A percentile compares a stretch with the other conserved stretches of the same genome.
Conservation (phyloP, 2,888 invertebrate genomes). For the Synanthedon tipuliformis region DNA sequence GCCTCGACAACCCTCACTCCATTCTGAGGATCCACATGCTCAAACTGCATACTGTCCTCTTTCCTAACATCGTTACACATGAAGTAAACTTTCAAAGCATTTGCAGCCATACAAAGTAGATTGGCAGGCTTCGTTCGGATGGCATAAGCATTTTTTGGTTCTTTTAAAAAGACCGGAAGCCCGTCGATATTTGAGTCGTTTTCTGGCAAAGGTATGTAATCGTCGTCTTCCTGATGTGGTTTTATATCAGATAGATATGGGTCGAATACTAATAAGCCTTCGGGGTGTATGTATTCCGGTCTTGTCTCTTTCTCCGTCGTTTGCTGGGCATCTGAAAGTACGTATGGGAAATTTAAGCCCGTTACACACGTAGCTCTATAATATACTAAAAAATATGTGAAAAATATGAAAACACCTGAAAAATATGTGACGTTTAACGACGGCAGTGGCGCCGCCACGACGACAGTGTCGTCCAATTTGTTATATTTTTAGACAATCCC, state of each 20-base stretch:
- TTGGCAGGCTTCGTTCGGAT: slow-evolving; percentile 90
- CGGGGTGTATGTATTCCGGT: slow-evolving; percentile 60
- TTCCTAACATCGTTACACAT: slow-evolving; percentile 78
- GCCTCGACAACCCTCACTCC: slow-evolving; percentile 83
- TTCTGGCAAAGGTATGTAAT: slow-evolving; percentile 59
- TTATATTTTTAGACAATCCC: too few relatives aligned
- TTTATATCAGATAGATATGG: slow-evolving; percentile 58
- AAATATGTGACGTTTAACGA: too few relatives aligned
- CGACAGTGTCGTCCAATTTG: too few relatives aligned
- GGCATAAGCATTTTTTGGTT: slow-evolving; percentile 90
- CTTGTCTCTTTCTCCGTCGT: slow-evolving; percentile 53
- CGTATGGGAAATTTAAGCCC: too few relatives aligned
- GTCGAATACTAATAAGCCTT: slow-evolving; percentile 51
- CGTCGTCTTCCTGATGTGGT: slow-evolving; percentile 50
- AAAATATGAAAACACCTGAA: too few relatives aligned
- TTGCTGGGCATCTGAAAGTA: slow-evolving; percentile 41
- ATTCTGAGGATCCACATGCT: slow-evolving; percentile 83
- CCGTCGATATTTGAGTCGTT: slow-evolving; percentile 76
- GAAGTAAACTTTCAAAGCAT: slow-evolving; percentile 86
- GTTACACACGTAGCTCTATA: too few relatives aligned
- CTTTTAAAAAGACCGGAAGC: slow-evolving; percentile 85
- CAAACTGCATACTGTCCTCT: slow-evolving; percentile 72
- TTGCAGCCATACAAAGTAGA: slow-evolving; percentile 88
- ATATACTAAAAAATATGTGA: too few relatives aligned
- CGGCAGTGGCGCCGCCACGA: too few relatives aligned